Evolutionary conservation across 1,140 invertebrate genomes (phyloP).

Genomic region (Cataglyphis hispanica): DNA sequence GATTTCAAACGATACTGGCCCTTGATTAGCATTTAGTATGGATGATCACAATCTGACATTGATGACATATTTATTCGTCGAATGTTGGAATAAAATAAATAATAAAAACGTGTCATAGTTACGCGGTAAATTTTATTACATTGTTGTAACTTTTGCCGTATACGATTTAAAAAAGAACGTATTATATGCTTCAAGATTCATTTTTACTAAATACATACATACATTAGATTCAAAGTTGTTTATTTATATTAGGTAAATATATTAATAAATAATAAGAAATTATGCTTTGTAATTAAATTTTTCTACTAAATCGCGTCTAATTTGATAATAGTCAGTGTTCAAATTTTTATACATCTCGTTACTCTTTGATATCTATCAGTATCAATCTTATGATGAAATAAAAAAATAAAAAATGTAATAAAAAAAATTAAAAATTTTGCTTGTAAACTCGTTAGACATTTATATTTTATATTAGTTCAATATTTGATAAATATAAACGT

Average conservation of each 20-base stretch:
- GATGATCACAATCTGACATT: background rate
- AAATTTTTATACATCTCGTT: background rate
- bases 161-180: background rate
- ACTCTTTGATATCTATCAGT: background rate
- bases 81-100: constrained; percentile 4
- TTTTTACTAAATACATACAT: background rate
- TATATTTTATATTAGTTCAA: background rate
- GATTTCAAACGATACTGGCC: constrained; percentile 1
- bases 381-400: background rate
- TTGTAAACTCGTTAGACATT: background rate
- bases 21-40: background rate
- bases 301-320: background rate
- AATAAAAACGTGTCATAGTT: background rate
- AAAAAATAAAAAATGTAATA: no score
- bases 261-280: background rate
- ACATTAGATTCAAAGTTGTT: background rate
- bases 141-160: background rate
- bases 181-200: background rate
- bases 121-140: constrained; percentile 11
- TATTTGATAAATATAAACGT: background rate
- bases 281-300: background rate
- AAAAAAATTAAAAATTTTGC: no score
- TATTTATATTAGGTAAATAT: background rate
- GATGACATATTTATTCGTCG: background rate
- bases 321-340: background rate